Conservation (phyloP, 2,888 invertebrate species). For the Drosophila cognata region DNA sequence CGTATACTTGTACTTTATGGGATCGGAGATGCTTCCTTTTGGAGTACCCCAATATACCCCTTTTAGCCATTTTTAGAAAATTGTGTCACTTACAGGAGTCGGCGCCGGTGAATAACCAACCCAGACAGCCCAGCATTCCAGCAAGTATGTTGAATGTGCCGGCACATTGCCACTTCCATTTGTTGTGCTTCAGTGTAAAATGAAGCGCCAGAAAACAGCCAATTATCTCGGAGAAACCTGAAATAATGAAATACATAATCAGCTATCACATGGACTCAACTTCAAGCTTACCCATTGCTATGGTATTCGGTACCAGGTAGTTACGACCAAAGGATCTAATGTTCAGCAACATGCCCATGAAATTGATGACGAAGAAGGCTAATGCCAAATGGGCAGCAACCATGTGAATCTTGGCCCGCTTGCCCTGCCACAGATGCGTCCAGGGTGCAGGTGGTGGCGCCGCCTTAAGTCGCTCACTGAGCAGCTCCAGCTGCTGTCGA, state of each 20-base stretch:
- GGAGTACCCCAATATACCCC: neutral
- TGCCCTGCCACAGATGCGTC: conserved; percentile 82
- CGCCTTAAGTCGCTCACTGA: conserved; percentile 75
- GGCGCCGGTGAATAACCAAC: conserved; percentile 83
- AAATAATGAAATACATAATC: neutral
- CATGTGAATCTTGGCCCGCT: conserved; percentile 81
- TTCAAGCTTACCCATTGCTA: conserved; percentile 83
- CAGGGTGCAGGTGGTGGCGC: conserved; percentile 79
- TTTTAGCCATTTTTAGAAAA: neutral
- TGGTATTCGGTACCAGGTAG: conserved; percentile 84
- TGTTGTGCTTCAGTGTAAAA: conserved; percentile 82
- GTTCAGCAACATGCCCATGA: conserved; percentile 85
- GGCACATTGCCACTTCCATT: conserved; percentile 84
- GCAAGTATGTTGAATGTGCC: conserved; percentile 84
- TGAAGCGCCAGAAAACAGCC: conserved; percentile 85
- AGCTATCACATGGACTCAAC: too few relatives aligned
- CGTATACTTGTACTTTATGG: neutral
- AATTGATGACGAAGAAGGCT: conserved; percentile 84
- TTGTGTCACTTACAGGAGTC: conserved; percentile 74
- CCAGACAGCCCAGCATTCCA: conserved; percentile 83
- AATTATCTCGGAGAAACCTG: conserved; percentile 84
- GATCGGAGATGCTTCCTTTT: neutral
- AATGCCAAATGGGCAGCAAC: conserved; percentile 83
- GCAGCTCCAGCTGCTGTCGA: conserved; percentile 74
- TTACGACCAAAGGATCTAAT: conserved; percentile 85